Conservation (phyloP, 2,113 vertebrate genomes). For the Zosterops hypoxanthus region DNA sequence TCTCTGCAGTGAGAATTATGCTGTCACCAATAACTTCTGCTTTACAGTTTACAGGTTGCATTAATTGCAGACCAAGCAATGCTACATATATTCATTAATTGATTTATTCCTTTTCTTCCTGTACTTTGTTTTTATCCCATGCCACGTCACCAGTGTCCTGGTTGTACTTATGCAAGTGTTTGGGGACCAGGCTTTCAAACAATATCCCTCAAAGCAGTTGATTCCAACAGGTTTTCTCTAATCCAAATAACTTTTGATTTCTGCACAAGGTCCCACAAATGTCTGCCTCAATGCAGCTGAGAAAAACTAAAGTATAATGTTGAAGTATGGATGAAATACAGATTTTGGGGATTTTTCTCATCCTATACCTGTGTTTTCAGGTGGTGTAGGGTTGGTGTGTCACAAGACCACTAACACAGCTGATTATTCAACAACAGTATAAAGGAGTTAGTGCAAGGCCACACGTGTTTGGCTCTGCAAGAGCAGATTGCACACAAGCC, state of each 20-base stretch:
- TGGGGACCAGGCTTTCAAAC: background rate
- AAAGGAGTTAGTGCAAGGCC: background rate
- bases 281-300: rapidly evolving
- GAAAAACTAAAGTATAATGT: background rate
- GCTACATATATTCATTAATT: background rate
- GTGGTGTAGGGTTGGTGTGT: background rate
- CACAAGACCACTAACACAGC: background rate
- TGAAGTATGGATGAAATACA: background rate
- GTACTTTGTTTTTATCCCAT: background rate
- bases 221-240: background rate
- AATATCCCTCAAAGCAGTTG: background rate
- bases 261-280: background rate
- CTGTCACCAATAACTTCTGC: background rate
- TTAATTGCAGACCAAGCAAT: background rate
- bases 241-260: background rate
- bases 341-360: background rate
- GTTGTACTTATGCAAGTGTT: background rate
- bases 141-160: background rate
- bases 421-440: rapidly evolving
- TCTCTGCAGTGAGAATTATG: background rate
- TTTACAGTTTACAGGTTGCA: background rate
- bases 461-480: rapidly evolving
- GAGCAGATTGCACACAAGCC: background rate
- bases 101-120: background rate
- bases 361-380: background rate